Conservation (phyloP, 1,140 invertebrate genomes). For the Tetragnatha versicolor region DNA sequence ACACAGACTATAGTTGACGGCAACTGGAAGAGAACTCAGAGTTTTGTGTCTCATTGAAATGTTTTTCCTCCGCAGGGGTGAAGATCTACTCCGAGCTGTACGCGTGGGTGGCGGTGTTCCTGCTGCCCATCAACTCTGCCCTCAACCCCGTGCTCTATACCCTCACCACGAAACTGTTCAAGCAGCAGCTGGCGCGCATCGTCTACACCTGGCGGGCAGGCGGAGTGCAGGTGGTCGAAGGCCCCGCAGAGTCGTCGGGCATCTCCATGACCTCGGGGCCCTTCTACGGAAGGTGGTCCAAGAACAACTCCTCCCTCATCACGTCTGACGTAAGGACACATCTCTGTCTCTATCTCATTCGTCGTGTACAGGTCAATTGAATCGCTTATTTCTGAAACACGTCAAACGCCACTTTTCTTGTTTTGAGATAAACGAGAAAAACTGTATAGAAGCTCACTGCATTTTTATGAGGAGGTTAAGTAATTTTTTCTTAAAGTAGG, state of each 20-base stretch:
- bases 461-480: too few species aligned
- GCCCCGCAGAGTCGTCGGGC: constrained; percentile 24
- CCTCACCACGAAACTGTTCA: constrained; percentile 62
- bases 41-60: too few species aligned
- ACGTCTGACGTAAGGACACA: constrained; percentile 33
- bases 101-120: constrained; percentile 71
- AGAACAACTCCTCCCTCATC: not conserved
- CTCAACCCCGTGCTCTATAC: constrained; percentile 71
- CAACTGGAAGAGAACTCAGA: too few species aligned
- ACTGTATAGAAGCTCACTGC: too few species aligned
- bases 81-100: constrained; percentile 60
- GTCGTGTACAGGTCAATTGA: too few species aligned
- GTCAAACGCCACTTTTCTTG: too few species aligned
- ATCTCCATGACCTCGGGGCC: constrained; percentile 36
- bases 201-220: constrained; percentile 42
- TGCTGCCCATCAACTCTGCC: constrained; percentile 70
- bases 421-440: too few species aligned
- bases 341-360: too few species aligned
- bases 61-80: constrained; percentile 26
- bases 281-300: constrained; percentile 1
- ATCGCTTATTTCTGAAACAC: too few species aligned
- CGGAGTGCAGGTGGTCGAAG: not conserved
- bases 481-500: too few species aligned
- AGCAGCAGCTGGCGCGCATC: constrained; percentile 52
- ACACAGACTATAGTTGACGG: too few species aligned